Percentiles rank a stretch among this genome's conserved stretches.
These are phyloP conservation scores for Mormyrus hasselquistii DNA, from an alignment of 2,797 vertebrate species.

Conservation along the genomic window DNA sequence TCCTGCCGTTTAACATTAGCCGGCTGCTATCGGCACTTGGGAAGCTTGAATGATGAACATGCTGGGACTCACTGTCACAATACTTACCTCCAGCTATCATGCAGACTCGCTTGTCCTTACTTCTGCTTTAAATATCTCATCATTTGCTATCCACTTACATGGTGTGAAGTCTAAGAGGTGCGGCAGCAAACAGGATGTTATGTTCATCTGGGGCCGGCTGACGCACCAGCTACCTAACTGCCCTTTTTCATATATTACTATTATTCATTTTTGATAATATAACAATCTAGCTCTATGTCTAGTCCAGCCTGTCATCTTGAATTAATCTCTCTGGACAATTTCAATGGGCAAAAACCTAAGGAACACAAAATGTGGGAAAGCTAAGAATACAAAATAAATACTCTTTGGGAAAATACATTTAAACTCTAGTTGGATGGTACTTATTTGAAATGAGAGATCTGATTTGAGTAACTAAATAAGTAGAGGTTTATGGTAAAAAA, in stretches of 20 bases:
- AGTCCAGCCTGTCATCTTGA: background rate
- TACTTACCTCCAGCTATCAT: background rate
- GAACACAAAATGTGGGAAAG: background rate
- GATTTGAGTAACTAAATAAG: background rate
- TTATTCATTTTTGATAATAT: background rate
- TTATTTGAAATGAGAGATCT: background rate
- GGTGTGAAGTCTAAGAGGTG: background rate
- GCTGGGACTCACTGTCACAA: background rate
- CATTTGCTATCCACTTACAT: background rate
- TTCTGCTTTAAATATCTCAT: background rate
- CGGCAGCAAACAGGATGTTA: background rate
- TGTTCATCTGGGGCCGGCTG: background rate
- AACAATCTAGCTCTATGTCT: background rate
- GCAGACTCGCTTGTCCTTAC: background rate
- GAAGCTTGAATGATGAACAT: background rate
- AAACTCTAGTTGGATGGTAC: background rate
- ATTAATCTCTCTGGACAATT: background rate
- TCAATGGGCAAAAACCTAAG: background rate
- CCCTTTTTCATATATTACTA: background rate
- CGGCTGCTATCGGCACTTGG: background rate
- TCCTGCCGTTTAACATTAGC: background rate
- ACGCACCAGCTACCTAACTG: background rate
- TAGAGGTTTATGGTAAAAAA: background rate
- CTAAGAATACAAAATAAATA: background rate
- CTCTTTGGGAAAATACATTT: background rate